Percentiles rank a stretch among this genome's conserved stretches.
Evolutionary conservation across 2,888 invertebrate species (phyloP).

Genomic region (Pediacus dermestoides): DNA sequence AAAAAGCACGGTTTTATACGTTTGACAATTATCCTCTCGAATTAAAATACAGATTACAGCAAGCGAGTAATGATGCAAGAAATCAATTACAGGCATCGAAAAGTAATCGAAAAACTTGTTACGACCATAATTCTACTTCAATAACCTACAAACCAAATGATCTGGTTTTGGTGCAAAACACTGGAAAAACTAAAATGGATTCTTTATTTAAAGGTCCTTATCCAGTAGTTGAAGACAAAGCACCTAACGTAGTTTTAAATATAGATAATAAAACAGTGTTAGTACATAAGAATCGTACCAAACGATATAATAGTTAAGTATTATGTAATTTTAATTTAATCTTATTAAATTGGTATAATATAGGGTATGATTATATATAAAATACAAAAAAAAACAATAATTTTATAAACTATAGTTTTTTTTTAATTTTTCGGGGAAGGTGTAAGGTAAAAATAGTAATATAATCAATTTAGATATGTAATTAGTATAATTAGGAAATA

Average conservation of each 20-base stretch:
- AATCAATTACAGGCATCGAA: slow-evolving; percentile 14
- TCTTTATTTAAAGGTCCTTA: neutral
- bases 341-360: too few species aligned
- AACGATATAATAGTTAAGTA: neutral
- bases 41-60: slow-evolving; percentile 14
- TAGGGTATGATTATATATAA: too few species aligned
- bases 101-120: slow-evolving; percentile 7
- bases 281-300: neutral
- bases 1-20: slow-evolving; percentile 12
- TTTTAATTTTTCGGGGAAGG: too few species aligned
- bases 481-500: too few species aligned
- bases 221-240: neutral
- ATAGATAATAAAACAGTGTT: neutral
- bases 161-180: neutral
- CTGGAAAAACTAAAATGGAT: neutral
- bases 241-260: neutral
- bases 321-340: too few species aligned
- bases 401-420: too few species aligned
- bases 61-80: slow-evolving; percentile 12
- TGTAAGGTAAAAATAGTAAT: too few species aligned
- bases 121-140: neutral
- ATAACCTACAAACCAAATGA: neutral
- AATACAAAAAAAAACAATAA: too few species aligned
- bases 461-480: too few species aligned
- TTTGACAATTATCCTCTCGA: slow-evolving; percentile 16